phyloP scores from a whole-genome alignment of 2,113 vertebrate species.

The Megaceryle torquata region DNA sequence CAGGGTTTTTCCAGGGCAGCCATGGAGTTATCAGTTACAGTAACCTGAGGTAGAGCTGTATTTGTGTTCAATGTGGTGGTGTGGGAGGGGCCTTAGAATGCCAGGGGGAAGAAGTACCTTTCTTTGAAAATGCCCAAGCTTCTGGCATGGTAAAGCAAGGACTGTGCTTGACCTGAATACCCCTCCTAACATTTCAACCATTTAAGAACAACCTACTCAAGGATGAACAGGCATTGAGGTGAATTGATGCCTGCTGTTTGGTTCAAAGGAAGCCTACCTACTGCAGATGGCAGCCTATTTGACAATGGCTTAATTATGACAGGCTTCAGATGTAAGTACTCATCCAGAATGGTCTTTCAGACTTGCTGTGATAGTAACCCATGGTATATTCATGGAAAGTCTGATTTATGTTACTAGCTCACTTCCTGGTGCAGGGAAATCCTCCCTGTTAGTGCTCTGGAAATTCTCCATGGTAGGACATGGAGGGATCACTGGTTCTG shows the following conservation, averaged over 20 bases:
- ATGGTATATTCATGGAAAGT: background rate
- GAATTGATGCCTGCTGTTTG: background rate
- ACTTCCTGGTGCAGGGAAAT: background rate
- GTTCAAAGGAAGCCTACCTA: background rate
- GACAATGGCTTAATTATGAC: background rate
- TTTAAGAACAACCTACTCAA: background rate
- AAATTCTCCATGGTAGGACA: fast-evolving
- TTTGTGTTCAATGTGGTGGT: background rate
- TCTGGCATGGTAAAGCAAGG: background rate
- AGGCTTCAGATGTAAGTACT: background rate
- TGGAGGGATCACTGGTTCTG: background rate
- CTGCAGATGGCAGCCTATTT: background rate
- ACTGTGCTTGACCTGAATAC: background rate
- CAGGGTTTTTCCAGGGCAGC: background rate
- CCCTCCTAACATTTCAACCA: background rate
- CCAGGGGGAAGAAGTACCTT: background rate
- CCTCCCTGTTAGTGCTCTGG: background rate
- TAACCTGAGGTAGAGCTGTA: background rate
- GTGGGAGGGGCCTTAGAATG: background rate
- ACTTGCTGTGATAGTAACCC: background rate
- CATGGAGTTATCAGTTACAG: background rate
- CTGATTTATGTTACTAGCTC: background rate
- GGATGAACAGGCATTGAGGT: background rate
- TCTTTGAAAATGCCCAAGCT: background rate
- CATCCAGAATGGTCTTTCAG: background rate